Evolutionary conservation across 2,797 vertebrate species (phyloP).

Genomic region (Steatocranus sp.): DNA sequence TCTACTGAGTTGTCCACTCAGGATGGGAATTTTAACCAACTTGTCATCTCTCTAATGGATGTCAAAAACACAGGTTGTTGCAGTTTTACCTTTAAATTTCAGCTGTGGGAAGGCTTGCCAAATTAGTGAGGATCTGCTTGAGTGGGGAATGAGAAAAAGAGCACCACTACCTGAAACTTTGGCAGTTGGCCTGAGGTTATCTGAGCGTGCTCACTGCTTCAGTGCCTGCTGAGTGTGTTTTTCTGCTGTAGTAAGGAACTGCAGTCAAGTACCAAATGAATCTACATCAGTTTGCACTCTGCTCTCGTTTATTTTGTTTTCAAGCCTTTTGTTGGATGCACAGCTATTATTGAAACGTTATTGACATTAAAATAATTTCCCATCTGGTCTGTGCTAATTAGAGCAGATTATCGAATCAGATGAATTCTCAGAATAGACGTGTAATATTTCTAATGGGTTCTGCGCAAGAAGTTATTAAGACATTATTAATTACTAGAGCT

Average conservation of each 20-base stretch:
- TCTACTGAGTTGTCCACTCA: background rate
- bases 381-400: background rate
- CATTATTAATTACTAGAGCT: background rate
- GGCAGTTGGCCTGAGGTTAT: constrained; percentile 35
- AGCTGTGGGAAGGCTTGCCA: background rate
- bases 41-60: background rate
- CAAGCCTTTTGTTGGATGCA: background rate
- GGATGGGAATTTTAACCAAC: background rate
- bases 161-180: constrained; percentile 17
- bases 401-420: background rate
- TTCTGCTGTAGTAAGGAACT: constrained; percentile 9
- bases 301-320: background rate
- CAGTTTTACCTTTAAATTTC: background rate
- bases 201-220: background rate
- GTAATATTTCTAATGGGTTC: background rate
- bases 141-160: background rate
- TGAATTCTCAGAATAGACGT: background rate
- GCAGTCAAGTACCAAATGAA: background rate
- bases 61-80: background rate
- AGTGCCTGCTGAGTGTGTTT: constrained; percentile 27
- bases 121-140: constrained; percentile 4
- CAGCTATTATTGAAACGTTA: background rate
- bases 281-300: background rate
- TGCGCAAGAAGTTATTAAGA: background rate
- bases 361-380: background rate